phyloP scores from a whole-genome alignment of 2,113 vertebrate genomes.

The Rhinoptilus africanus region DNA sequence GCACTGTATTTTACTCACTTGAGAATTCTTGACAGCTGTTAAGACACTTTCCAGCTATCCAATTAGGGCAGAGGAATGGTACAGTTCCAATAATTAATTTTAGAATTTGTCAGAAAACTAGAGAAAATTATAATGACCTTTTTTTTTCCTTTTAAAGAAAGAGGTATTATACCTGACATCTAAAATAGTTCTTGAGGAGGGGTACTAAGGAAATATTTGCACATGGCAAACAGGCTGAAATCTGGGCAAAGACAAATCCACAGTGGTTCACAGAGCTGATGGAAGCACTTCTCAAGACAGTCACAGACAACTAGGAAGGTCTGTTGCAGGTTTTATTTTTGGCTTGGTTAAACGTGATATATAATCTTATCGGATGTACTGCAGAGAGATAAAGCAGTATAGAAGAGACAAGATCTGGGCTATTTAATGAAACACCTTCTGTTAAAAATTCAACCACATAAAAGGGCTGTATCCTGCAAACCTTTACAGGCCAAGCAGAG shows the following conservation, averaged over 20 bases:
- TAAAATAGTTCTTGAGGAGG: background rate
- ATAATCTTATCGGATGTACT: constrained; percentile 13
- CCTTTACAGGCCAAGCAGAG: background rate
- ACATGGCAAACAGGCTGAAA: background rate
- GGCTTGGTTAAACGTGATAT: background rate
- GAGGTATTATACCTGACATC: background rate
- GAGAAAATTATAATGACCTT: background rate
- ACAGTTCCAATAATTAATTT: background rate
- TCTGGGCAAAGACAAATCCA: background rate
- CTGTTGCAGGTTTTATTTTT: constrained; percentile 53
- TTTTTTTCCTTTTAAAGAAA: background rate
- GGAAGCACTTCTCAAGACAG: constrained; percentile 8
- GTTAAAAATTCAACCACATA: background rate
- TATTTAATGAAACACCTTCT: constrained; percentile 62
- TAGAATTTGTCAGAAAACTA: constrained; percentile 17
- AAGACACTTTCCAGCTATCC: background rate
- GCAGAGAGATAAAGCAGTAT: background rate
- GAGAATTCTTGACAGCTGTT: constrained; percentile 28
- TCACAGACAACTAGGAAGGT: constrained; percentile 3
- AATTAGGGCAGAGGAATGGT: background rate
- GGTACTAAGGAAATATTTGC: background rate
- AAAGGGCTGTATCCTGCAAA: background rate
- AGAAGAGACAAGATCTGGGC: constrained; percentile 18
- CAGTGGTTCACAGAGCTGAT: background rate
- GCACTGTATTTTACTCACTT: background rate